phyloP scores from a whole-genome alignment of 2,888 invertebrate genomes.

The Synanthedon vespiformis region DNA sequence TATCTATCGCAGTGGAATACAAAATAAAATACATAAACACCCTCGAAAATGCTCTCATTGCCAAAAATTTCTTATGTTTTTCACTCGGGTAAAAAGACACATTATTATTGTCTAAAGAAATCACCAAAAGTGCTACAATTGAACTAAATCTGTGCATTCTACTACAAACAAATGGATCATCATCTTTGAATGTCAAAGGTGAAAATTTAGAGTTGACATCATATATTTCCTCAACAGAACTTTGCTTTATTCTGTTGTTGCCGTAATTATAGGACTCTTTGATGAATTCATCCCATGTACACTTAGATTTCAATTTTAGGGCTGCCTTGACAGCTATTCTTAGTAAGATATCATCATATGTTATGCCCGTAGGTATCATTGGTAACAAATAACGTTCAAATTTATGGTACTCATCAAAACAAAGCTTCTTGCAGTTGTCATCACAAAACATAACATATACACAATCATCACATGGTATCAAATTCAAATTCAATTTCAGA shows the following conservation, averaged over 20 bases:
- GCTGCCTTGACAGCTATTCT: constrained; percentile 1
- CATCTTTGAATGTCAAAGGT: constrained; percentile 10
- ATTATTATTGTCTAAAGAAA: not conserved
- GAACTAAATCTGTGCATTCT: constrained; percentile 5
- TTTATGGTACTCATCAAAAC: constrained; percentile 8
- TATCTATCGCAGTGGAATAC: not conserved
- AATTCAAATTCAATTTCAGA: constrained; percentile 8
- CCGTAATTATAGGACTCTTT: constrained; percentile 7
- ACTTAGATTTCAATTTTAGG: not conserved
- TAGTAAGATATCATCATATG: too few species aligned
- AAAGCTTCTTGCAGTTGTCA: constrained; percentile 6
- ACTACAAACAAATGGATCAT: constrained; percentile 13
- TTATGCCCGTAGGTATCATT: too few species aligned
- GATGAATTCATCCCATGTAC: constrained; percentile 1
- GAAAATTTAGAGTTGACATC: constrained; percentile 10
- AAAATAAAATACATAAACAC: not conserved
- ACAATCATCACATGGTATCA: constrained; percentile 9
- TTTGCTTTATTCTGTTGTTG: constrained; percentile 7
- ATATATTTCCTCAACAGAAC: constrained; percentile 11
- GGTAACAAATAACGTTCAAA: constrained; percentile 9
- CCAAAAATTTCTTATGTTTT: not conserved
- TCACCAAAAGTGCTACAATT: not conserved
- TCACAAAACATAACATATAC: constrained; percentile 9
- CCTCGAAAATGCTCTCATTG: constrained; percentile 1
- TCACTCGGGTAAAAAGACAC: not conserved